These are phyloP conservation scores for Drosophila setifemur DNA, from an alignment of 1,140 invertebrate genomes.

Conservation along the genomic window DNA sequence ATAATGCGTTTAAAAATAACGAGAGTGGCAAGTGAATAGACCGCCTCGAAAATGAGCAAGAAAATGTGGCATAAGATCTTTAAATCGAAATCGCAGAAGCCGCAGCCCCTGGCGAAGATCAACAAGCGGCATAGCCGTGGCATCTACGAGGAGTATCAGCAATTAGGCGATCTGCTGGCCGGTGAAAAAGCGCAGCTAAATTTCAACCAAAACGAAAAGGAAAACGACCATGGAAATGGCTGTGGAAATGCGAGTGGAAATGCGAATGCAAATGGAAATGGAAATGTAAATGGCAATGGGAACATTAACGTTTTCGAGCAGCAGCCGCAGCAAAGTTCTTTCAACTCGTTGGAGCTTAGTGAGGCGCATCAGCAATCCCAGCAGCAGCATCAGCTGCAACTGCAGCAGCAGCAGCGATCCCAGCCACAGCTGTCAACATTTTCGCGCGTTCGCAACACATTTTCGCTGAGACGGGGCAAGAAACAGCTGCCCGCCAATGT, in stretches of 20 bases:
- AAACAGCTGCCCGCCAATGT: constrained; percentile 42
- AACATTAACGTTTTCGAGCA: constrained; percentile 67
- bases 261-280: constrained; percentile 23
- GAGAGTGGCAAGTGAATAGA: constrained; percentile 16
- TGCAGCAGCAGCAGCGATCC: constrained; percentile 41
- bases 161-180: constrained; percentile 58
- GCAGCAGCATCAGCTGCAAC: constrained; percentile 25
- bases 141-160: constrained; percentile 77
- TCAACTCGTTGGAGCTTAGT: constrained; percentile 66
- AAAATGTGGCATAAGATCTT: constrained; percentile 82
- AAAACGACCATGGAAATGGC: constrained; percentile 50
- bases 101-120: constrained; percentile 57
- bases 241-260: constrained; percentile 18
- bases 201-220: constrained; percentile 43
- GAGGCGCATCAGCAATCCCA: constrained; percentile 53
- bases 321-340: constrained; percentile 67
- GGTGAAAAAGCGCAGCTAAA: constrained; percentile 37
- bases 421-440: constrained; percentile 75
- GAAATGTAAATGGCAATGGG: constrained; percentile 21
- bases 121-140: constrained; percentile 74
- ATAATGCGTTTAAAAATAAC: constrained; percentile 38
- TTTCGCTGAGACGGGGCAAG: constrained; percentile 56
- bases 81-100: constrained; percentile 72
- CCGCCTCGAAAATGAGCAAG: constrained; percentile 65
- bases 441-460: constrained; percentile 78